phyloP scores from a whole-genome alignment of 2,113 vertebrate genomes.

The Toxotes chatareus region DNA sequence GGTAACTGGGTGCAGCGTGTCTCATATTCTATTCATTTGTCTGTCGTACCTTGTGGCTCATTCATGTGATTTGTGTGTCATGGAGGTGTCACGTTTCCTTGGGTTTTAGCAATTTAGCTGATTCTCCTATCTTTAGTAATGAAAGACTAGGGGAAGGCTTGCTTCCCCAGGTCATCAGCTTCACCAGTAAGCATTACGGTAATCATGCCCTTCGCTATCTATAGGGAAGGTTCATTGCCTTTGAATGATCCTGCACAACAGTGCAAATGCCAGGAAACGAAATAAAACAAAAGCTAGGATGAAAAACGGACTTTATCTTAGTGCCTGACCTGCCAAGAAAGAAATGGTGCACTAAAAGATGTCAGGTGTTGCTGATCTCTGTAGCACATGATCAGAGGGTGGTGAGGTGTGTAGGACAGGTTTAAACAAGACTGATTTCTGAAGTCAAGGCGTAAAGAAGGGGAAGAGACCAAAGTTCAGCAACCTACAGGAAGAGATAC shows the following conservation, averaged over 20 bases:
- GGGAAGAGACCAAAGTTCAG: too few species aligned
- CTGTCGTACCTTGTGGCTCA: slow-evolving; percentile 1
- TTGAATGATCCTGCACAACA: not conserved
- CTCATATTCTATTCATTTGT: not conserved
- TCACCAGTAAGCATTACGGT: not conserved
- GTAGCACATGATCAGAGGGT: slow-evolving; percentile 18
- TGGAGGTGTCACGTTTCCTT: not conserved
- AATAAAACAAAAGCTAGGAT: slow-evolving; percentile 4
- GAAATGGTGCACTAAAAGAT: not conserved
- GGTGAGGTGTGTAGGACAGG: slow-evolving; percentile 28
- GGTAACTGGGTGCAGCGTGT: slow-evolving; percentile 24
- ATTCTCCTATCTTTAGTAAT: not conserved
- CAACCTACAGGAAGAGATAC: not conserved
- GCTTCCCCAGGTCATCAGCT: not conserved
- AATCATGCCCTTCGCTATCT: not conserved
- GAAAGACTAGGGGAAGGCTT: not conserved
- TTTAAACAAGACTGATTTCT: slow-evolving; percentile 18
- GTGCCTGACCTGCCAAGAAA: not conserved
- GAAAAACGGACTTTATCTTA: not conserved
- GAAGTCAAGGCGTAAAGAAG: not conserved
- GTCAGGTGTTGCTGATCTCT: slow-evolving; percentile 1
- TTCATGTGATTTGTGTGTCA: not conserved
- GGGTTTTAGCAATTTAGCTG: not conserved
- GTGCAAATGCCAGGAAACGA: slow-evolving; percentile 3
- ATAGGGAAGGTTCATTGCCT: not conserved